phyloP scores from a whole-genome alignment of 2,888 invertebrate species.

The Cenopis cana region DNA sequence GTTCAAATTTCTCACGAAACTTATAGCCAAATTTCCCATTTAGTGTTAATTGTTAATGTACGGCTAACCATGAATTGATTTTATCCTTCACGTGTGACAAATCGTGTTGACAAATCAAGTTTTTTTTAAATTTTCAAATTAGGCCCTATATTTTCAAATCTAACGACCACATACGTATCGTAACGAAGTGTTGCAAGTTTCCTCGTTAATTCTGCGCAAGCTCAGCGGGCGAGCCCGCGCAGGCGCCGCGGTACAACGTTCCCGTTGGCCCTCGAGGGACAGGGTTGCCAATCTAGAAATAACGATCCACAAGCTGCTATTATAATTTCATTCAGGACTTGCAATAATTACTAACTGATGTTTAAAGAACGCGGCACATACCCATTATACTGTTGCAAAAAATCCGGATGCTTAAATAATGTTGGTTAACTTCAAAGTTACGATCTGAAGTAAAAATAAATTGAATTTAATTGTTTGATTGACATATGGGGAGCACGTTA shows the following conservation, averaged over 20 bases:
- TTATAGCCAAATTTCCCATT: neutral
- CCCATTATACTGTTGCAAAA: conserved; percentile 56
- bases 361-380: conserved; percentile 57
- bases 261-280: conserved; percentile 77
- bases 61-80: too few species aligned
- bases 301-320: conserved; percentile 68
- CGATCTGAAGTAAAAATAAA: conserved; percentile 37
- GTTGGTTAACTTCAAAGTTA: conserved; percentile 35
- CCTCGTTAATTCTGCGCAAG: conserved; percentile 45
- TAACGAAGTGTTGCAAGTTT: conserved; percentile 40
- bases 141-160: neutral
- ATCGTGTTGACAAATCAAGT: too few species aligned
- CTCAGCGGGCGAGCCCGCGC: conserved; percentile 76
- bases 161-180: neutral
- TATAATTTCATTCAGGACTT: conserved; percentile 75
- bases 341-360: conserved; percentile 65
- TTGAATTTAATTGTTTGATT: conserved; percentile 43
- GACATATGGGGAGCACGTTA: conserved; percentile 31
- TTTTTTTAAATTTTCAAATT: too few species aligned
- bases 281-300: conserved; percentile 79
- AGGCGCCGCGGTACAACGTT: conserved; percentile 79
- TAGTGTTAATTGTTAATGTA: too few species aligned
- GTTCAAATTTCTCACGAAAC: neutral
- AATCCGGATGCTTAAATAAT: conserved; percentile 44
- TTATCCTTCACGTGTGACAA: too few species aligned